phyloP scores from a whole-genome alignment of 2,888 invertebrate species.

The Ophion ventricosus region DNA sequence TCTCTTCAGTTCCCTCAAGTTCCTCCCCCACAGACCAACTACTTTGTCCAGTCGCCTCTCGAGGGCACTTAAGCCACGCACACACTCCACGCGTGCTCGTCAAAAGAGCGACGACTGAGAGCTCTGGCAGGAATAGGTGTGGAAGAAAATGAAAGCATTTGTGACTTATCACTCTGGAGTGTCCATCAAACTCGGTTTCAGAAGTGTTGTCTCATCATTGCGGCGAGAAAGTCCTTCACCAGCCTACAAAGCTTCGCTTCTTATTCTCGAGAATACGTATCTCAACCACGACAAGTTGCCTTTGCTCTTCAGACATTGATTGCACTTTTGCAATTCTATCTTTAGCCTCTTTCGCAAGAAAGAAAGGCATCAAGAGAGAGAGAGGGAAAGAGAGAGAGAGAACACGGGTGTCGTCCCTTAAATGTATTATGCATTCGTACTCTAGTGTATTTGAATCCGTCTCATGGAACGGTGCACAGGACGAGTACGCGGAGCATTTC shows the following conservation, averaged over 20 bases:
- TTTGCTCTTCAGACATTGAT: slow-evolving; percentile 61
- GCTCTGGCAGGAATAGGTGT: too few species aligned
- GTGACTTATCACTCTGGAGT: slow-evolving; percentile 21
- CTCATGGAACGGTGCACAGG: slow-evolving; percentile 21
- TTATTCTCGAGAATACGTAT: slow-evolving; percentile 41
- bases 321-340: slow-evolving; percentile 35
- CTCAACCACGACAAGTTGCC: slow-evolving; percentile 41
- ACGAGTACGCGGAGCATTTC: slow-evolving; percentile 10
- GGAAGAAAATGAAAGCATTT: neutral
- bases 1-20: neutral
- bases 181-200: slow-evolving; percentile 28
- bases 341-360: neutral
- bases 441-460: slow-evolving; percentile 14
- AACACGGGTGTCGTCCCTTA: neutral
- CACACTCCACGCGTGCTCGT: neutral
- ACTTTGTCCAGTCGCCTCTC: slow-evolving; percentile 1
- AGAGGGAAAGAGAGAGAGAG: neutral
- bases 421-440: slow-evolving; percentile 40
- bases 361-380: neutral
- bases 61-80: neutral
- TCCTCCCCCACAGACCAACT: too few species aligned
- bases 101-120: neutral
- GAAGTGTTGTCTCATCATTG: slow-evolving; percentile 34
- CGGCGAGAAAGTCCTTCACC: slow-evolving; percentile 35
- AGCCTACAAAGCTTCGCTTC: slow-evolving; percentile 12